Evolutionary conservation across 2,888 invertebrate genomes (phyloP).

Genomic region (Perizoma affinitatum): DNA sequence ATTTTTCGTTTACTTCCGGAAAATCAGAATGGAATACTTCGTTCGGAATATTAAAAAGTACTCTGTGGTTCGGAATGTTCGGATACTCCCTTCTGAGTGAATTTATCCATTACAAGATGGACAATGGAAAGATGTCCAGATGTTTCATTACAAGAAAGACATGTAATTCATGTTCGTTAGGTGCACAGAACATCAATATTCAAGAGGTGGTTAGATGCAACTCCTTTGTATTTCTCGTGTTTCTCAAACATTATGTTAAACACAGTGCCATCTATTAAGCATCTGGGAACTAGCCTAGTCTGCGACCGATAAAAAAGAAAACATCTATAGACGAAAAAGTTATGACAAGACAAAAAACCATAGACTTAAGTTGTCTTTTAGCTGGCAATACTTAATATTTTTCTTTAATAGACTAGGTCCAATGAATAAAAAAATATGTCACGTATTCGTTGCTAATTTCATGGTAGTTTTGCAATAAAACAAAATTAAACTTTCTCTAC

Average conservation of each 20-base stretch:
- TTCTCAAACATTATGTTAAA: too few relatives aligned
- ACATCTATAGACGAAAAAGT: too few relatives aligned
- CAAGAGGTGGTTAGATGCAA: too few relatives aligned
- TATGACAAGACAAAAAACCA: slow-evolving; percentile 18
- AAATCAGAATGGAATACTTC: slow-evolving; percentile 19
- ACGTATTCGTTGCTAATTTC: slow-evolving; percentile 33
- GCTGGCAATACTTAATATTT: slow-evolving; percentile 25
- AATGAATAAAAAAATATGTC: slow-evolving; percentile 32
- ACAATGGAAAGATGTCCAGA: neutral
- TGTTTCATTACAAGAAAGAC: neutral
- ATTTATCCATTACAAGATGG: too few relatives aligned
- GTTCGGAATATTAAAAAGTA: too few relatives aligned
- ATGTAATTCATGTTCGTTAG: too few relatives aligned
- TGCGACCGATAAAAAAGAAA: too few relatives aligned
- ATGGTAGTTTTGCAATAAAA: slow-evolving; percentile 5
- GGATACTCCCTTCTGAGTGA: too few relatives aligned
- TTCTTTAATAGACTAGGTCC: slow-evolving; percentile 13
- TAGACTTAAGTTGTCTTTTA: slow-evolving; percentile 21
- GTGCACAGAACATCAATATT: too few relatives aligned
- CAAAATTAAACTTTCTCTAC: slow-evolving; percentile 2
- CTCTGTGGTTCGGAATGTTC: slow-evolving; percentile 6
- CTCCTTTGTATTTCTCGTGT: too few relatives aligned
- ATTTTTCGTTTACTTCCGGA: slow-evolving; percentile 36
- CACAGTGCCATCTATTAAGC: too few relatives aligned
- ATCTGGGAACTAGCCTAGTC: too few relatives aligned